A percentile compares a stretch with the other conserved stretches of the same genome.
These are phyloP conservation scores for Pelmatolapia mariae DNA, from an alignment of 2,113 vertebrate species.

Conservation along the genomic window DNA sequence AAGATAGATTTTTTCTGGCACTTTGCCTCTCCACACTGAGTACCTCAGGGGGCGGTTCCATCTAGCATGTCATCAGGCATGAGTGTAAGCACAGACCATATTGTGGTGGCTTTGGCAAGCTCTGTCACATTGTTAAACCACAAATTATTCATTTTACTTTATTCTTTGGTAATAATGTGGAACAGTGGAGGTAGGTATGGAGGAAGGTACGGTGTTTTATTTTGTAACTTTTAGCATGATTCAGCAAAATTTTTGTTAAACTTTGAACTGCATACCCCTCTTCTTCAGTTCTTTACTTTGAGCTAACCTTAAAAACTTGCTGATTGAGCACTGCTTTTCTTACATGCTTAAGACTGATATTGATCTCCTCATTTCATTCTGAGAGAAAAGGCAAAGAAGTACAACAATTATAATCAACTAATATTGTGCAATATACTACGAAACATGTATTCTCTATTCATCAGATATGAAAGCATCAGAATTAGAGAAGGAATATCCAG, in stretches of 20 bases:
- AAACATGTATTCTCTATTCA: neutral
- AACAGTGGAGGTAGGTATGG: neutral
- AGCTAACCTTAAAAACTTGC: neutral
- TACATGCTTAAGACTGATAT: neutral
- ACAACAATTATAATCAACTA: neutral
- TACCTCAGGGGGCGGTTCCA: neutral
- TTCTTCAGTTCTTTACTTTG: neutral
- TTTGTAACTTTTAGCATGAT: neutral
- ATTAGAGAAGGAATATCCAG: neutral
- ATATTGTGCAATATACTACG: neutral
- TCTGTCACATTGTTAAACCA: neutral
- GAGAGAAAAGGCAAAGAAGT: neutral
- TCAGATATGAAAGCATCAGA: neutral
- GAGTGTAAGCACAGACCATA: neutral
- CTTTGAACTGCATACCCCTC: neutral
- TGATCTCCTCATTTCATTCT: neutral
- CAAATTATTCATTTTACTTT: neutral
- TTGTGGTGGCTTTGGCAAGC: neutral
- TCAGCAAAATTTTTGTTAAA: neutral
- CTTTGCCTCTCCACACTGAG: neutral
- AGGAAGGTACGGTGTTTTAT: neutral
- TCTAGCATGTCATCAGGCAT: neutral
- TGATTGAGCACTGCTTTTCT: neutral
- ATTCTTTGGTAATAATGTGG: neutral
- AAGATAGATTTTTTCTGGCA: neutral